These are phyloP conservation scores for Protaetia brevitarsis DNA, from an alignment of 1,140 invertebrate species.

Conservation along the genomic window DNA sequence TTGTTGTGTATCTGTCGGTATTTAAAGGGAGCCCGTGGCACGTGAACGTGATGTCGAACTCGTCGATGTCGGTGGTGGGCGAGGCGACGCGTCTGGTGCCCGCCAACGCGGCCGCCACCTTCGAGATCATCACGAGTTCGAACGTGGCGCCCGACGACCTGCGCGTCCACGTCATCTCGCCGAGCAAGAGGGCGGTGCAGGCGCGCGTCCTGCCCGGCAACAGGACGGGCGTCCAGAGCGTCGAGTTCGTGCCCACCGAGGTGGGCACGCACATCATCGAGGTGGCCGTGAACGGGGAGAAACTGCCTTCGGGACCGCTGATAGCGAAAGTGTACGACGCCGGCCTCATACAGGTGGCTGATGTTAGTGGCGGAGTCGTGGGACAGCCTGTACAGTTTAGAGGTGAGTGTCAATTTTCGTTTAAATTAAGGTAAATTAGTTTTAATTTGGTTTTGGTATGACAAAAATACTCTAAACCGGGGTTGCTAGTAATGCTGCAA, in stretches of 20 bases:
- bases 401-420: conserved; percentile 56
- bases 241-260: conserved; percentile 88
- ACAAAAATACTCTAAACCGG: no score
- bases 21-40: conserved; percentile 83
- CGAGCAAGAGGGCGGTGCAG: conserved; percentile 66
- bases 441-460: neutral
- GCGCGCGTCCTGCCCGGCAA: conserved; percentile 69
- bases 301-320: conserved; percentile 79
- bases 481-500: no score
- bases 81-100: conserved; percentile 85
- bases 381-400: conserved; percentile 91
- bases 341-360: conserved; percentile 85
- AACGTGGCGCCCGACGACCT: conserved; percentile 50
- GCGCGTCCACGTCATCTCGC: conserved; percentile 60
- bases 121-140: conserved; percentile 73
- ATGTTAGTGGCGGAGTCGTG: conserved; percentile 86
- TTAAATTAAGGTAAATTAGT: neutral
- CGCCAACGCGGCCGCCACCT: conserved; percentile 78
- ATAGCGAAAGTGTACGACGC: conserved; percentile 92
- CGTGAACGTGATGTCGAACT: conserved; percentile 67
- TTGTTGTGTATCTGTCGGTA: no score
- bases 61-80: conserved; percentile 72
- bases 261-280: conserved; percentile 90
- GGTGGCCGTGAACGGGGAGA: conserved; percentile 76
- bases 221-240: conserved; percentile 74